Base-by-base conservation (phyloP, 2,888 invertebrate genomes). In the Lasioglossum villosulum region DNA sequence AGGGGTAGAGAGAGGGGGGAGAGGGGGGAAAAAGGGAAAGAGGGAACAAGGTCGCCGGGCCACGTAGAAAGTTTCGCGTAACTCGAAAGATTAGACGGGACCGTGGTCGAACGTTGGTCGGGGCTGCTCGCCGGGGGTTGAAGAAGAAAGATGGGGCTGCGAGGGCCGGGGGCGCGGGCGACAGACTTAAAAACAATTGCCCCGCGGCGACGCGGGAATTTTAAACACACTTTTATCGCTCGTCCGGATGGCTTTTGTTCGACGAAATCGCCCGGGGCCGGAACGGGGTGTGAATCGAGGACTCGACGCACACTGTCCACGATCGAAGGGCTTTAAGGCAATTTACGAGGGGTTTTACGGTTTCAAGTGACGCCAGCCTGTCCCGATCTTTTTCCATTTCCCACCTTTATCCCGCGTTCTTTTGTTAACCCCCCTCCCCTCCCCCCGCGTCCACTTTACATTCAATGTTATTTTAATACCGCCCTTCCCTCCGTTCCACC, bases 181-280 rank as follows among this genome's bases (percentile, higher is more conserved):
- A 86, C 84, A 86, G 89, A 91, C 91, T 92, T 91, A 89, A 91
- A 93, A 93, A 93, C 93, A 93, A 94, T 94, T 91, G 93, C 90
- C 91, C 87, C 82, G 88, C 89, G 90, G 91, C 91, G 81, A 88
- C 89, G 87, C 87, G 89, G 84, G 92, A 93, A 93, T 93, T 93
- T 93, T 92, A 93, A 93, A 92, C 91, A 91, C 91, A 90, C 90
- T 92, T 93, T 92, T 91, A 92, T 92, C 91, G 91, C 87, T 87
- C 86, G 84, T 72, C 79, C 80, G 83, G 83, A 81, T 86, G 79
- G 83, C 86, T 83, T 88, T 88, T 86, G 84, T 88, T 89, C 84
- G 66, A 30, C 39, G 45, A 80, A 81, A 88, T 88, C 82, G 85
- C 76, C 77, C 78, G 70, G n/a, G 82, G 37, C 23, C 19, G 78